Base-by-base conservation (phyloP, 1,140 invertebrate genomes). In the Camponotus floridanus region DNA sequence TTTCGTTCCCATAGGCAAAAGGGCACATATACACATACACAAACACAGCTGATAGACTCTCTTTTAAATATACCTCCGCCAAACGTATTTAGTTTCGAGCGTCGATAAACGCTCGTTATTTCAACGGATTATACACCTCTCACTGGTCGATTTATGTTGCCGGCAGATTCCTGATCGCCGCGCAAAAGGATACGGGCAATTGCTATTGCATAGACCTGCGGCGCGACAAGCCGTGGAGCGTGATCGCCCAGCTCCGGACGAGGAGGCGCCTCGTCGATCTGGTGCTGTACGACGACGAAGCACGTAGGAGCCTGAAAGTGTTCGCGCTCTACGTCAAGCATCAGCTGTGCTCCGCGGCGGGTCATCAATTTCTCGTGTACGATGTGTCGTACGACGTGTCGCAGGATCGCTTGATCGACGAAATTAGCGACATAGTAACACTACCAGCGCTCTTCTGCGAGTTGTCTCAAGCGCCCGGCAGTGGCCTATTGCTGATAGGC, bases 201-300 rank as follows among this genome's bases (percentile, higher is more conserved):
- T 93, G 93, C 42, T 95, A 88, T 65, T 92, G 93, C 48, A 42
- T 95, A 2, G 90, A 51, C 6, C 48, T 93, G 13, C 89, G 64
- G 15, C 21, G 36, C 13, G n/a, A 83, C 2, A 84, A 86, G 9
- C 57, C 78, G 4, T 92, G 92, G 26, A 64, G 80, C 0, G 86
- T 92, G 3, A 64, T 92, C 31, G 78, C 80, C 15, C 65, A 84
- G 74, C 4, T 94, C 0, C 51, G 55, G 42, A 71, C 71, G 1
- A 45, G 57, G 1, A 85, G 39, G 31, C 6, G 45, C 55, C 87
- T 94, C 45, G 45, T 51, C 8, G 94, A 95, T 68, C 61, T 93
- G 8, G 1, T 92, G 0, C 73, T 94, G 15, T 92, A 90, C 36
- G 92, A 92, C 11, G 21, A 21, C 0, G n/a, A 61, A 4, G 7